phyloP scores from a whole-genome alignment of 2,113 vertebrate species.

The Xiphophorus couchianus region DNA sequence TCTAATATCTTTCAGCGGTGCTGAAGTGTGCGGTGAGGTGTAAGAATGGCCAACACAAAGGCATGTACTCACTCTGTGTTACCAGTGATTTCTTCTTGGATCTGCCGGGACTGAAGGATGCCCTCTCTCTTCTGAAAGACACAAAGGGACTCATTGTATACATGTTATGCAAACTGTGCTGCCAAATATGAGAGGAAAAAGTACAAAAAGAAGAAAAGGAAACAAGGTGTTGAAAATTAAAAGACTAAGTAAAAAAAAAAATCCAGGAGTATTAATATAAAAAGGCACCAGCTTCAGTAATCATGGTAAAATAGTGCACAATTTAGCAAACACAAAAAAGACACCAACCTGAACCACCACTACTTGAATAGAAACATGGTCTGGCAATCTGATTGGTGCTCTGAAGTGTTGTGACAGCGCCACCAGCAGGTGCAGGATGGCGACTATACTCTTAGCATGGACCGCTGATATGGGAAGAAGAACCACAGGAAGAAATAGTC shows the following conservation, averaged over 20 bases:
- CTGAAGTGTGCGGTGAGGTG: neutral
- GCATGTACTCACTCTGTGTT: constrained; percentile 92
- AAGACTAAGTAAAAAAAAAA: neutral
- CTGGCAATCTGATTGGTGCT: constrained; percentile 94
- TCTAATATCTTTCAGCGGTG: neutral
- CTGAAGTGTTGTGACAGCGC: constrained; percentile 95
- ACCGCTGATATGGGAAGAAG: constrained; percentile 79
- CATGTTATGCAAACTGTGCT: neutral
- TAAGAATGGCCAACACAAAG: neutral
- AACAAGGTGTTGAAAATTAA: neutral
- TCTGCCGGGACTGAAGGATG: constrained; percentile 95
- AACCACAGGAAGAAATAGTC: neutral
- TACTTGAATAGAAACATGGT: constrained; percentile 96
- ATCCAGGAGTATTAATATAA: too few relatives aligned
- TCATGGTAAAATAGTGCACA: neutral
- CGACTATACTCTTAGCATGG: constrained; percentile 95
- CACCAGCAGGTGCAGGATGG: constrained; percentile 95
- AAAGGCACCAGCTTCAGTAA: too few relatives aligned
- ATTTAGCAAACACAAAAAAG: neutral
- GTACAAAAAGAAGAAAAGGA: neutral
- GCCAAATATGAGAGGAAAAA: neutral
- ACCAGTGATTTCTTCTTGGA: constrained; percentile 98
- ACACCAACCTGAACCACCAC: constrained; percentile 93
- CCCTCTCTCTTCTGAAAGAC: constrained; percentile 93
- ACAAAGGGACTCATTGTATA: neutral